Percentiles rank a stretch among this genome's conserved stretches.
Conservation (phyloP, 1,140 invertebrate genomes). For the Paraescarpia echinospica region DNA sequence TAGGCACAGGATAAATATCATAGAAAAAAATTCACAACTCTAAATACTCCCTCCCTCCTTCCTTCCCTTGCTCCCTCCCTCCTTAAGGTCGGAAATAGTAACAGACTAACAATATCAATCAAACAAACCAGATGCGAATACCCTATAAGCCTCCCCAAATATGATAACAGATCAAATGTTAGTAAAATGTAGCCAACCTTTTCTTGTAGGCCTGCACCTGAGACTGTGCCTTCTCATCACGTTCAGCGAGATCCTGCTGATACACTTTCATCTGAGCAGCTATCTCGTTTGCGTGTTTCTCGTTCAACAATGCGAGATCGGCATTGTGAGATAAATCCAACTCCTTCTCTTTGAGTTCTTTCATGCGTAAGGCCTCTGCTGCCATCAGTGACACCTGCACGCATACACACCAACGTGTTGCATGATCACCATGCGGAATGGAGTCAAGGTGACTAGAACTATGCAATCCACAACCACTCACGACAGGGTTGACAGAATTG, state of each 20-base stretch:
- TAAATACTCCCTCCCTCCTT: too few species aligned
- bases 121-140: background rate
- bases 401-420: background rate
- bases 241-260: background rate
- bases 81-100: too few species aligned
- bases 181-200: background rate
- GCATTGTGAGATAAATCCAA: background rate
- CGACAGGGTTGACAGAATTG: background rate
- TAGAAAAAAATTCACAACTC: too few species aligned
- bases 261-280: background rate
- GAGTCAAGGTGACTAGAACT: too few species aligned
- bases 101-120: background rate
- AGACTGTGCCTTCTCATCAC: background rate
- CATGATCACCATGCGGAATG: too few species aligned
- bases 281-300: background rate
- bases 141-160: background rate
- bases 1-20: too few species aligned
- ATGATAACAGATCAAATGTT: background rate
- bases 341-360: background rate
- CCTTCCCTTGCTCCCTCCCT: too few species aligned
- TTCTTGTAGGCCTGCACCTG: background rate
- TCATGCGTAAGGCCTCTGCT: background rate
- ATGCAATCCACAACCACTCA: background rate
- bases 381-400: background rate
- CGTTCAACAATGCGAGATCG: background rate